phyloP scores from a whole-genome alignment of 2,113 vertebrate genomes.

The Ancistrus triradiatus region DNA sequence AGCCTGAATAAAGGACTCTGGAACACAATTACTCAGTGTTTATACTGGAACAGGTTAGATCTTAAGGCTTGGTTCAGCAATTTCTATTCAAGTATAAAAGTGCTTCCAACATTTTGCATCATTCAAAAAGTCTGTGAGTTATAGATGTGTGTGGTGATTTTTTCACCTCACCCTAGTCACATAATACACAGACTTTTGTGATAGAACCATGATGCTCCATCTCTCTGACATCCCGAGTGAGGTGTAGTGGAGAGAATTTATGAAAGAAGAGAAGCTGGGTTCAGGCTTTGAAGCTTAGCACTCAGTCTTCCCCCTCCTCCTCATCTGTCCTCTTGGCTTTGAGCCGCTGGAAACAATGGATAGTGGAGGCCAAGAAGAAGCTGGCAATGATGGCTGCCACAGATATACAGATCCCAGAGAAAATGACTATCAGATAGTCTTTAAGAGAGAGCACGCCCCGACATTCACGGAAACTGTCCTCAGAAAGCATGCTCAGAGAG shows the following conservation, averaged over 20 bases:
- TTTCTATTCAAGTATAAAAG: constrained; percentile 40
- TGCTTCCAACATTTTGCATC: constrained; percentile 33
- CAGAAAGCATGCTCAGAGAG: constrained; percentile 78
- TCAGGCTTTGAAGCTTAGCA: neutral
- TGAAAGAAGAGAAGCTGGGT: neutral
- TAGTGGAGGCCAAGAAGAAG: constrained; percentile 86
- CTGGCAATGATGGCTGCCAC: constrained; percentile 85
- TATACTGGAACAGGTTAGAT: constrained; percentile 36
- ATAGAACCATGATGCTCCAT: constrained; percentile 15
- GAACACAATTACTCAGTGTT: constrained; percentile 15
- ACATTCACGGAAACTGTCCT: constrained; percentile 87
- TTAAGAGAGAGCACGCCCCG: constrained; percentile 77
- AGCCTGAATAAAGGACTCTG: constrained; percentile 19
- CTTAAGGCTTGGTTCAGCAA: constrained; percentile 48
- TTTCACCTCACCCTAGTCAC: constrained; percentile 11
- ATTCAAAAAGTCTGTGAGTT: constrained; percentile 15
- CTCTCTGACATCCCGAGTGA: neutral
- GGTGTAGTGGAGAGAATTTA: constrained; percentile 8
- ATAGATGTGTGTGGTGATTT: neutral
- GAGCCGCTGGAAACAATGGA: constrained; percentile 87
- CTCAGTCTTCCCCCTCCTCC: constrained; percentile 78
- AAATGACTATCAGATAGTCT: constrained; percentile 89
- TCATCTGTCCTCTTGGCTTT: constrained; percentile 78
- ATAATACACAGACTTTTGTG: constrained; percentile 9
- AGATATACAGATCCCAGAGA: constrained; percentile 86